Evolutionary conservation across 2,888 invertebrate genomes (phyloP).

Genomic region (Serripes groenlandicus): DNA sequence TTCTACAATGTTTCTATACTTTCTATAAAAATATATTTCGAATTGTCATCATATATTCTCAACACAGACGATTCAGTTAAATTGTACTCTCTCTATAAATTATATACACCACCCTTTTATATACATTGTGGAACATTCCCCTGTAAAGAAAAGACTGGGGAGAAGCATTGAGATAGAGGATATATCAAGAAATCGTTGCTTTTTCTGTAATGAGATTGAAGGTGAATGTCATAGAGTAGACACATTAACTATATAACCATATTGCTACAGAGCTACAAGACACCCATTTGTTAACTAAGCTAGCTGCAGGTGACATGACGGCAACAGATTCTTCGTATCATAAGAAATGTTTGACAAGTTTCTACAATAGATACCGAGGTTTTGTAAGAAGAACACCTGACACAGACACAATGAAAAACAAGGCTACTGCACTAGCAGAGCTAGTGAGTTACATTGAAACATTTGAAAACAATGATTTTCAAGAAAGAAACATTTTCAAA

Average conservation of each 20-base stretch:
- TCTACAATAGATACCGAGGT: neutral
- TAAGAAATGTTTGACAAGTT: neutral
- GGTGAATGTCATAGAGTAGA: neutral
- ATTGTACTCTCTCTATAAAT: too few relatives aligned
- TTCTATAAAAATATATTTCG: too few relatives aligned
- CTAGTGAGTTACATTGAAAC: neutral
- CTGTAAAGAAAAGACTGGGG: neutral
- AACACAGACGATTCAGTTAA: too few relatives aligned
- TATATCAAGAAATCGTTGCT: neutral
- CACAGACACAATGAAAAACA: neutral
- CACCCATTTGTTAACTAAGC: neutral
- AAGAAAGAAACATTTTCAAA: neutral
- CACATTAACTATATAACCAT: neutral
- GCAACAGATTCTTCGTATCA: conserved; percentile 7
- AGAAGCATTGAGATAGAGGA: neutral
- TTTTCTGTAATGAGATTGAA: neutral
- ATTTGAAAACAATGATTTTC: neutral
- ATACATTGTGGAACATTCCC: neutral
- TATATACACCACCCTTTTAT: too few relatives aligned
- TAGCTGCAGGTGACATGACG: neutral
- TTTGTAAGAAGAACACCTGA: neutral
- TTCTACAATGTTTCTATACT: too few relatives aligned
- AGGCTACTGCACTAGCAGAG: conserved; percentile 1
- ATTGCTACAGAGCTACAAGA: neutral
- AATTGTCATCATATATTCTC: too few relatives aligned